Evolutionary conservation across 2,113 vertebrate species (phyloP), one percentile per base, ranked within the genome.

Genomic region (Xenopus borealis): DNA sequence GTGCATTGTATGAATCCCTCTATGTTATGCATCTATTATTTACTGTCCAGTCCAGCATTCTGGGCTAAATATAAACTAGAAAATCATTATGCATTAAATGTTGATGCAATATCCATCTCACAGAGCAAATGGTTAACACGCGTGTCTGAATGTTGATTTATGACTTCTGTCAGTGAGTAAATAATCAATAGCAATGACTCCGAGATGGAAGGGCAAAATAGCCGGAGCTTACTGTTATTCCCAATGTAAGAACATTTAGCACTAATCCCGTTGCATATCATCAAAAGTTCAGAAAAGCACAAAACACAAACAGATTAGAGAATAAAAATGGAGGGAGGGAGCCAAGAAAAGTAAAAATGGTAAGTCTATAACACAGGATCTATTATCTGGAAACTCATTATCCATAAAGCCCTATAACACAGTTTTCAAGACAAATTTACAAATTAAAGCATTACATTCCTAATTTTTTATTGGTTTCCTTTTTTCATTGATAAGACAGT

Each of bases 1-100:
- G 16, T 44, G 47, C 47, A 64, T 50, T 59, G 46, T 70, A 33
- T 53, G 59, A 57, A 63, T 69, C 53, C 66, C 59, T 55, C 66
- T 19, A 58, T 59, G 66, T 27, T 64, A 76, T 46, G 33, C 64
- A 64, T 70, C 67, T 57, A 77, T 77, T 70, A 70, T 70, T 14
- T n/a, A 52, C n/a, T 20, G 9, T 23, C 2, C 2, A 1, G 11
- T 73, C 70, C 27, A 57, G 67, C 69, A 59, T 19, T 50, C 23
- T 7, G 13, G 7, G 55, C 55, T 46, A 40, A 14, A 46, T 30
- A 50, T 71, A 77, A 72, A 66, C 18, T 1, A 12, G 59, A 52
- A 67, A 61, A 19, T 8, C 3, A 20, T 78, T 78, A 66, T 52
- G 20, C 40, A 27, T 10, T 70, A 53, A 66, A 45, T 0, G 1